A percentile compares a stretch with the other conserved stretches of the same genome.
These are phyloP conservation scores for Lynx canadensis DNA, from an alignment of 2,113 vertebrate species.

Conservation along the genomic window DNA sequence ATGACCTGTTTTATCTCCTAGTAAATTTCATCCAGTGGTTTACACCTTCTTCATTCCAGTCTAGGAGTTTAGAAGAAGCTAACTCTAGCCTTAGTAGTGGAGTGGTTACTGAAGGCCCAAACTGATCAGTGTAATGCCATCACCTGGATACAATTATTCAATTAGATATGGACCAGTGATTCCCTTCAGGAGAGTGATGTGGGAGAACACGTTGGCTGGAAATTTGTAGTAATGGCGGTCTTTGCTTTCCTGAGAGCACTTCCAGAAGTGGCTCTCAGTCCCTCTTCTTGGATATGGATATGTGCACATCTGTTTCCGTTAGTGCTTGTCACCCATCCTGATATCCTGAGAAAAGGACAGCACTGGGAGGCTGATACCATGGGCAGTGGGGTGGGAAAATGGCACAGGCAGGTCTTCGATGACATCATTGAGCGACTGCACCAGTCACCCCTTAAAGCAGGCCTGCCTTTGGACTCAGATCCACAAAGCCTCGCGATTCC, in stretches of 20 bases:
- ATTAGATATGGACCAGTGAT: neutral
- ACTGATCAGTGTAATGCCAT: neutral
- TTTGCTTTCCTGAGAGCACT: neutral
- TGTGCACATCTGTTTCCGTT: fast-evolving
- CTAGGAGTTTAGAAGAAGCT: neutral
- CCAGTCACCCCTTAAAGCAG: neutral
- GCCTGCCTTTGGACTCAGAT: neutral
- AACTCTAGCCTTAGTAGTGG: neutral
- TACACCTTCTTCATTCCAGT: neutral
- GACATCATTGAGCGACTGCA: neutral
- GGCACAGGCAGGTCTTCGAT: neutral
- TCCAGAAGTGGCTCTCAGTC: neutral
- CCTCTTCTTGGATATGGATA: neutral
- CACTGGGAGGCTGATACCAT: neutral
- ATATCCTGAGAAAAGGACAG: neutral
- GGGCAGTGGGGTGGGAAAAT: neutral
- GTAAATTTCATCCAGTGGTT: neutral
- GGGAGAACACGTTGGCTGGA: neutral
- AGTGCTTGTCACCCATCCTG: neutral
- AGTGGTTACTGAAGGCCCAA: neutral
- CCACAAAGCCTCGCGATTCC: fast-evolving
- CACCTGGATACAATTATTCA: neutral
- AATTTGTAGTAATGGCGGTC: neutral
- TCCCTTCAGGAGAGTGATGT: neutral
- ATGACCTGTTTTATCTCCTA: neutral